Evolutionary conservation across 1,140 invertebrate species (phyloP), one percentile per base, ranked within the genome.

Genomic region (Dendrolimus punctatus): DNA sequence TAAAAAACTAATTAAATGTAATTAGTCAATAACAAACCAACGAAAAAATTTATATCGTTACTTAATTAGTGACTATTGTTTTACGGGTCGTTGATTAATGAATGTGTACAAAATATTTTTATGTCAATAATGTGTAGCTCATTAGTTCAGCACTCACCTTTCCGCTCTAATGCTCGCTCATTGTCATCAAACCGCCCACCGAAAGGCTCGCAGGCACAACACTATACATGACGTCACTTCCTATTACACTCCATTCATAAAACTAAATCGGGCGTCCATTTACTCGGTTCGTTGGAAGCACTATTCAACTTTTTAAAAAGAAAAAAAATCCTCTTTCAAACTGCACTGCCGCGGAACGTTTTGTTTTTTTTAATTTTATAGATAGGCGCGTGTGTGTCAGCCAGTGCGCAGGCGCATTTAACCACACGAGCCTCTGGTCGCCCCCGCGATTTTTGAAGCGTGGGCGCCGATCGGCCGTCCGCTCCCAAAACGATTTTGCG

Each of bases 171-270:
- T 82, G 77, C 76, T 68, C 67, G 60, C 68, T 63, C 82, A 83
- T 83, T 80, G 82, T 85, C 77, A 80, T 72, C 73, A 73, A 76
- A 76, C 40, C 71, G 61, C 68, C 71, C 74, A 70, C 68, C 63
- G 60, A 59, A 60, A 61, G 64, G 60, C 61, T 57, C 59, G 66
- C 70, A 71, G 68, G 69, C 80, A 80, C 80, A 83, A 76, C 80
- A 82, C 80, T 84, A 83, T 57, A 57, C 82, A 85, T 85, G 77
- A 81, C 78, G 79, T 85, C 80, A 84, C 78, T 76, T 79, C 75
- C 76, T 76, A 75, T 54, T 45, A 52, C 76, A 76, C 79, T 80
- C 72, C 82, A 85, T 85, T 85, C 82, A 85, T 81, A 77, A 51
- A 82, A 80, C 67, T 58, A 64, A 61, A 68, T 71, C 65, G 65